These are phyloP conservation scores for Oplegnathus fasciatus DNA, from an alignment of 2,113 vertebrate species.

Conservation along the genomic window DNA sequence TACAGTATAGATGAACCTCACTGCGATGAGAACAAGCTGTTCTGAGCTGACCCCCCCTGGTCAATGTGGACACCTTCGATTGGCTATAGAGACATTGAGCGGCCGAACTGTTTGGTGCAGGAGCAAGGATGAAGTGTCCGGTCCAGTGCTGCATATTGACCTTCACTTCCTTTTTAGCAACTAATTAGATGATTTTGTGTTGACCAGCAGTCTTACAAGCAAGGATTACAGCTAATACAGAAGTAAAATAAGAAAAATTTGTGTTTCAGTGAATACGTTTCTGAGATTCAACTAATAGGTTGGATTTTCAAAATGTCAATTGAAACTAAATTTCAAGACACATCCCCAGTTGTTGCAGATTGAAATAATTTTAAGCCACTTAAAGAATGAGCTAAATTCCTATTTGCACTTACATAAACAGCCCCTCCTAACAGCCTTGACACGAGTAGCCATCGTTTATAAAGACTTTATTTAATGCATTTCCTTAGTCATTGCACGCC, in stretches of 20 bases:
- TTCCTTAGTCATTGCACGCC: conserved; percentile 36
- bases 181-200: conserved; percentile 6
- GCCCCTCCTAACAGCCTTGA: background rate
- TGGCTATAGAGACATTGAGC: conserved; percentile 30
- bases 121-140: conserved; percentile 2
- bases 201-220: background rate
- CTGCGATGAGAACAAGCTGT: conserved; percentile 72
- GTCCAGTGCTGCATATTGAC: conserved; percentile 12
- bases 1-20: conserved; percentile 79
- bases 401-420: background rate
- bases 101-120: background rate
- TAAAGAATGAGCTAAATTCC: background rate
- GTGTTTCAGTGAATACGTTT: background rate
- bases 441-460: conserved; percentile 13
- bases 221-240: background rate
- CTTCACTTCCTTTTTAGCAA: conserved; percentile 13
- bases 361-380: conserved; percentile 5
- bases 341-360: background rate
- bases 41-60: conserved; percentile 61
- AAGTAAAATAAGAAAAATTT: background rate
- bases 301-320: background rate
- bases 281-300: background rate
- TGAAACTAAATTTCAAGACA: background rate
- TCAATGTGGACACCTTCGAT: conserved; percentile 60
- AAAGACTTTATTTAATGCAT: conserved; percentile 41